Percentiles rank a stretch among this genome's conserved stretches.
These are phyloP conservation scores for Hippasteria phrygiana DNA, from an alignment of 53 echinoderm and acorn worm species.

Conservation along the genomic window DNA sequence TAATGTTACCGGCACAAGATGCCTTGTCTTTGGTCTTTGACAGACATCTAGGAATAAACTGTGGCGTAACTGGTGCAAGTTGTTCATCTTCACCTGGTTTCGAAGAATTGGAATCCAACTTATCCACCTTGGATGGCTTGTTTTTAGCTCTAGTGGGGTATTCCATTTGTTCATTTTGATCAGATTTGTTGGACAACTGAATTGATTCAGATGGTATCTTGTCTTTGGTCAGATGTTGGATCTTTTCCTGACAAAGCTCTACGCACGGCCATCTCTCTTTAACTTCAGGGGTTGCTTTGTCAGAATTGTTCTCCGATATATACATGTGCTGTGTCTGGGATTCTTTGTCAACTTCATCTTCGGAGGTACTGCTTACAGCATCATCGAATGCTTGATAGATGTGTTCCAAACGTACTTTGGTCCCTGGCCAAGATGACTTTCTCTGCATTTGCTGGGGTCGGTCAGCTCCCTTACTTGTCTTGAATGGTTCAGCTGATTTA, in stretches of 20 bases:
- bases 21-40: not conserved
- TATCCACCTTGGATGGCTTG: not conserved
- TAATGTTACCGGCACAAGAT: not conserved
- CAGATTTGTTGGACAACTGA: not conserved
- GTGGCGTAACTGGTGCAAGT: not conserved
- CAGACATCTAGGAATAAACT: not conserved
- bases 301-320: not conserved
- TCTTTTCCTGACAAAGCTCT: not conserved
- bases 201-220: not conserved
- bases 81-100: not conserved
- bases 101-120: conserved; percentile 1
- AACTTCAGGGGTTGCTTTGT: not conserved
- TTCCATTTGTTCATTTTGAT: not conserved
- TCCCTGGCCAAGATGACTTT: conserved; percentile 22
- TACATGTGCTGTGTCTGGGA: not conserved
- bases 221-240: not conserved
- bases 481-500: not conserved
- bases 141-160: not conserved
- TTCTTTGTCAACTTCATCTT: not conserved
- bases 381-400: conserved; percentile 38
- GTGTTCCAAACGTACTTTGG: conserved; percentile 51
- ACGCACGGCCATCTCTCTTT: not conserved
- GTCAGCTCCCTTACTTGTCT: not conserved
- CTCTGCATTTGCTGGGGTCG: conserved; percentile 4
- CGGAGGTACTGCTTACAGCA: not conserved